phyloP scores from a whole-genome alignment of 2,797 vertebrate genomes.

The Valencia hispanica region DNA sequence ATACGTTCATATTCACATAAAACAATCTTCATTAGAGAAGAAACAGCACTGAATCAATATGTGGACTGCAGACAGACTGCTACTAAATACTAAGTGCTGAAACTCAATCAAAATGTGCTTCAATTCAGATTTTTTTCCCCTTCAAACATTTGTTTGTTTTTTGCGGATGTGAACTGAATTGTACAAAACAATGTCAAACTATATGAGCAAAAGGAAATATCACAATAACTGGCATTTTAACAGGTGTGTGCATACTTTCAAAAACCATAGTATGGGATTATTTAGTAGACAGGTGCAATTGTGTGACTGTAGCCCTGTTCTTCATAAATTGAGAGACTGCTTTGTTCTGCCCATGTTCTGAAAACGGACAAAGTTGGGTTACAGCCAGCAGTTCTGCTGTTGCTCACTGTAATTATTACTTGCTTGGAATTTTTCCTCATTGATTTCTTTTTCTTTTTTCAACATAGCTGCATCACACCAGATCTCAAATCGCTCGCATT shows the following conservation, averaged over 20 bases:
- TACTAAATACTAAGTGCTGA: no score
- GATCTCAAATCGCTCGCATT: conserved; percentile 91
- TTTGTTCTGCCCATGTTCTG: neutral
- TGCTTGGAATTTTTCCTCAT: neutral
- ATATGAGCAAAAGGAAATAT: neutral
- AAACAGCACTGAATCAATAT: no score
- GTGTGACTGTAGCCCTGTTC: neutral
- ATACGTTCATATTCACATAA: no score
- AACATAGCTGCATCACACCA: conserved; percentile 84
- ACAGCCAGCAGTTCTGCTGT: neutral
- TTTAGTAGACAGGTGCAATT: neutral
- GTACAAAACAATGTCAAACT: no score
- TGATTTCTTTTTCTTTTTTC: conserved; percentile 8
- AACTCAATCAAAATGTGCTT: no score
- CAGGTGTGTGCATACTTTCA: neutral
- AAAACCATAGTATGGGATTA: neutral
- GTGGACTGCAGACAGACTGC: no score
- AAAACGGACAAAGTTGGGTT: neutral
- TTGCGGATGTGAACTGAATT: neutral
- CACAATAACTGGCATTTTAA: neutral
- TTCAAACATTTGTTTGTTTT: neutral
- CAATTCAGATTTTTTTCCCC: no score
- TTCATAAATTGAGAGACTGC: neutral
- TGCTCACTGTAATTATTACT: neutral
- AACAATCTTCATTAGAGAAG: no score